These are phyloP conservation scores for Colaptes auratus DNA, from an alignment of 2,113 vertebrate species.

Conservation along the genomic window DNA sequence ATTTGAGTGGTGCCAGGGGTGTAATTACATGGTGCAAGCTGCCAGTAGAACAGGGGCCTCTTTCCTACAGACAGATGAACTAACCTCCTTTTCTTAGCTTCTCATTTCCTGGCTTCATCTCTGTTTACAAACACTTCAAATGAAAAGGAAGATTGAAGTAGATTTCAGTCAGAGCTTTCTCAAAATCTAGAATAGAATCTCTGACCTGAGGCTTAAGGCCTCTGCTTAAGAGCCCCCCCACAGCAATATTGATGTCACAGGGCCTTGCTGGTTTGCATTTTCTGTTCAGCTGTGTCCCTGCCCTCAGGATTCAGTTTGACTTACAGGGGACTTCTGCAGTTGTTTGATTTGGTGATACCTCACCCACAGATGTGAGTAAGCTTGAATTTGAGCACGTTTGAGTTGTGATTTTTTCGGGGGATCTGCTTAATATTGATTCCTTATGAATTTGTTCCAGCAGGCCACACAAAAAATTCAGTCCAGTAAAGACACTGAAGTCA, in stretches of 20 bases:
- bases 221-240: rapidly evolving
- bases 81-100: background rate
- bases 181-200: background rate
- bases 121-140: background rate
- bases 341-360: background rate
- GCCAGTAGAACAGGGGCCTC: background rate
- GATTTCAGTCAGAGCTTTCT: background rate
- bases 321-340: background rate
- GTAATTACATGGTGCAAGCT: background rate
- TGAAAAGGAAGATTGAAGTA: background rate
- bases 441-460: conserved; percentile 41
- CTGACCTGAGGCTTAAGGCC: background rate
- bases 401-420: background rate
- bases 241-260: no score
- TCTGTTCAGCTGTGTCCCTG: background rate
- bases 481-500: conserved; percentile 61
- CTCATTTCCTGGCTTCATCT: background rate
- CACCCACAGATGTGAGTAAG: background rate
- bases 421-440: background rate
- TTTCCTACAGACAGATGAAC: background rate
- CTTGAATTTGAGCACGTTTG: background rate
- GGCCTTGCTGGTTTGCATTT: background rate
- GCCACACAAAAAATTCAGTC: conserved; percentile 56
- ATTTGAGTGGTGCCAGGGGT: background rate
- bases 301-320: background rate